A percentile compares a stretch with the other conserved stretches of the same genome.
Conservation (phyloP, 1,140 invertebrate species). For the Phocides pigmalion region DNA sequence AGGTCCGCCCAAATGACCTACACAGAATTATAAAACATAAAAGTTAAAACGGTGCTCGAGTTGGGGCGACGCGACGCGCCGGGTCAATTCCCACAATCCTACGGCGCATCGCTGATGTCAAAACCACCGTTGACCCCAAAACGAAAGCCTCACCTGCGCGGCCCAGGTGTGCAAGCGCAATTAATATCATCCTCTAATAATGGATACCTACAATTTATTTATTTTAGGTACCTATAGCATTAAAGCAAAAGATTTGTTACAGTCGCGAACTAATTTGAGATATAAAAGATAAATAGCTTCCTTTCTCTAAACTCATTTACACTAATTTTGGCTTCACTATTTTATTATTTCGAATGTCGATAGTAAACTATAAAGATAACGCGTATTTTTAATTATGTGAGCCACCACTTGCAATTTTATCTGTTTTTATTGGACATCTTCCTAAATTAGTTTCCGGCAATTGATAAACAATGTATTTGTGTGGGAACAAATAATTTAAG, state of each 20-base stretch:
- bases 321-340: constrained; percentile 53
- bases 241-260: constrained; percentile 25
- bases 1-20: constrained; percentile 6
- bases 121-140: constrained; percentile 73
- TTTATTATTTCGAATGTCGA: constrained; percentile 65
- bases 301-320: constrained; percentile 44
- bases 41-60: constrained; percentile 36
- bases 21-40: constrained; percentile 4
- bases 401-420: constrained; percentile 63
- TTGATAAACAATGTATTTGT: no score
- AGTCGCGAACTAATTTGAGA: constrained; percentile 40
- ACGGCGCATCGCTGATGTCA: constrained; percentile 55
- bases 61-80: constrained; percentile 32
- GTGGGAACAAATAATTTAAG: no score
- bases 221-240: constrained; percentile 63
- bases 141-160: constrained; percentile 68
- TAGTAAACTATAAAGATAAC: constrained; percentile 41
- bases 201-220: constrained; percentile 71
- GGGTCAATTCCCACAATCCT: constrained; percentile 65
- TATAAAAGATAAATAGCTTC: constrained; percentile 43
- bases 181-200: constrained; percentile 76
- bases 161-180: constrained; percentile 75
- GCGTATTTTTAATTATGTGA: constrained; percentile 60
- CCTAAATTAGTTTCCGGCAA: no score
- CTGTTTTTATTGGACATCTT: constrained; percentile 50